phyloP scores from a whole-genome alignment of 2,888 invertebrate genomes.

The Toxonevra muliebris region DNA sequence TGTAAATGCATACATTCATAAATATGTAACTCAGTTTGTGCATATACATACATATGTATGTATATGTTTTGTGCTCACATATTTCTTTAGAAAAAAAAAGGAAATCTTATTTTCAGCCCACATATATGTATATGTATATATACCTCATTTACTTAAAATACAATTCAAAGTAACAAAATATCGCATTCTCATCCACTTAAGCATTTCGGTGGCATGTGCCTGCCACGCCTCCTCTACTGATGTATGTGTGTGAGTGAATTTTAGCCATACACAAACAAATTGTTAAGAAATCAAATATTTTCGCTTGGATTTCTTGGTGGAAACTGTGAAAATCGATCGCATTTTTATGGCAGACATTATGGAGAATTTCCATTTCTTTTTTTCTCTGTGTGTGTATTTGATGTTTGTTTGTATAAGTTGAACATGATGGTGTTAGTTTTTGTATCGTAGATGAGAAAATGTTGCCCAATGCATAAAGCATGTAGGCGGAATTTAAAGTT shows the following conservation, averaged over 20 bases:
- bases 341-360: conserved; percentile 59
- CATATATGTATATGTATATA: too few species aligned
- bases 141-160: neutral
- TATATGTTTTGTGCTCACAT: too few species aligned
- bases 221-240: too few species aligned
- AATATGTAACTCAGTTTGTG: too few species aligned
- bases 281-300: conserved; percentile 22
- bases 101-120: too few species aligned
- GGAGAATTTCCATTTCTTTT: conserved; percentile 53
- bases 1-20: too few species aligned
- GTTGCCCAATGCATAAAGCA: conserved; percentile 1
- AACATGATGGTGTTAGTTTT: neutral
- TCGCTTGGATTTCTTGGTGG: neutral
- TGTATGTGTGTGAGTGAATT: neutral
- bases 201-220: too few species aligned
- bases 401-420: neutral
- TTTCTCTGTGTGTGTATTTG: neutral
- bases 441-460: conserved; percentile 2
- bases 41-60: too few species aligned
- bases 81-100: too few species aligned
- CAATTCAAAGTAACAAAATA: neutral
- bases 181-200: too few species aligned
- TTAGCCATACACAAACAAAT: conserved; percentile 6
- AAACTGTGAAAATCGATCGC: conserved; percentile 52
- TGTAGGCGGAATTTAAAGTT: conserved; percentile 7